Base-by-base conservation (phyloP, 1,140 invertebrate species). In the Tetramorium simillimum region DNA sequence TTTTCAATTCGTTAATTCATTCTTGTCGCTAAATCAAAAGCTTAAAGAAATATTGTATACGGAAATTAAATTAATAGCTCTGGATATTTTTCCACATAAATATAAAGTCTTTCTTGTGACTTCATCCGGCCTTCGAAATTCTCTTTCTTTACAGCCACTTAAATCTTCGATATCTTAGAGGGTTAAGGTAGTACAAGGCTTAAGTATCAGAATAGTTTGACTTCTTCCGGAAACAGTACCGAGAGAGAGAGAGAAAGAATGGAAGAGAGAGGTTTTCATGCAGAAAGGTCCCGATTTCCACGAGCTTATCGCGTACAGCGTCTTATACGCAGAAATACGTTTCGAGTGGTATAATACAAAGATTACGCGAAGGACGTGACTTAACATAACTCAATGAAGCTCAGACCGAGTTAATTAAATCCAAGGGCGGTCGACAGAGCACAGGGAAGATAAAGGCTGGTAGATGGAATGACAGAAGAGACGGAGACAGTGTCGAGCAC, bases 381-480 rank as follows among this genome's bases (percentile, higher is more conserved):
- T 93, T 92, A 90, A 89, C 89, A 88, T 90, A 91, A 90, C 91
- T 91, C 88, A 87, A 92, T 92, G 89, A 92, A 91, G 87, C 90
- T 92, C 91, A 86, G 88, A 90, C 75, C 86, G 82, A 91, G 90
- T 93, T 93, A 93, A 93, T 93, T 92, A 92, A 93, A 92, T 91
- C 89, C 78, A 73, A 84, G 81, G 53, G 73, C 67, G 80, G 80
- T 84, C 80, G 69, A 85, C 40, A 28, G 76, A 85, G 69, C 28
- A 43, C 40, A 16, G 5, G 56, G n/a, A 60, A 85, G 51, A 43
- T 53, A 62, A 84, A 77, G 60, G 70, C 49, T 76, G 73, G 58
- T 12, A 62, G 46, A 33, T 53, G 24, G 63, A 12, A 85, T 14
- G 58, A 67, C 53, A n/a, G 65, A 16, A 72, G 28, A 69, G 10